Base-by-base conservation (phyloP, 2,113 vertebrate species). In the Pseudorectes ferrugineus region DNA sequence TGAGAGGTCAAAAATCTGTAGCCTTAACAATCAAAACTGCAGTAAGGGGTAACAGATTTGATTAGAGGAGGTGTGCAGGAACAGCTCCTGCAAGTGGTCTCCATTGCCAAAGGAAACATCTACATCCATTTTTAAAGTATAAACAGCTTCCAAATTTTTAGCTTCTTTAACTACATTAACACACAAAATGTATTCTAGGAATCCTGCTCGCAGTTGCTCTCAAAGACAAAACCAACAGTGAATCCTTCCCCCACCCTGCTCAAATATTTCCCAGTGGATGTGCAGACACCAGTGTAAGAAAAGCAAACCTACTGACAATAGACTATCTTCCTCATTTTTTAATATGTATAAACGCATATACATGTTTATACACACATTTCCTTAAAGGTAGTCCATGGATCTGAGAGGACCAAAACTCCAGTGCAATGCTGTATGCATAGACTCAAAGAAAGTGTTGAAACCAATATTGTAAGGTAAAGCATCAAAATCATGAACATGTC, bases 341-440 rank as follows among this genome's bases (percentile, higher is more conserved):
- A 54, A 18, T n/a, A 70, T 1, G 4, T 21, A 42, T 23, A 52
- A 93, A 25, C 21, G 52, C 10, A 52, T 3, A 51, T 18, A 48
- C 4, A 35, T 18, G 15, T 48, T 59, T 3, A 42, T 11, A 74
- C 6, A 67, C 10, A 25, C 4, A 46, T 23, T 25, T 73, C 9
- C 23, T 57, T n/a, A 58, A 76, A 57, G 12, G 23, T 0, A 52
- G 31, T 9, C n/a, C 23, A 51, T 4, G 22, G 15, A 76, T 24
- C n/a, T 2, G 7, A 80, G 4, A 76, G 2, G 13, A 61, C 46
- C 45, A 73, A 25, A 76, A 66, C 16, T 48, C 26, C 59, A 83
- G 11, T 19, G 4, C 62, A 48, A 54, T 3, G 5, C 7, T 29
- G 2, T 6, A 57, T 3, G 4, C 17, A 35, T 12, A 22, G 11